phyloP scores from a whole-genome alignment of 2,113 vertebrate genomes.

The Panthera uncia region DNA sequence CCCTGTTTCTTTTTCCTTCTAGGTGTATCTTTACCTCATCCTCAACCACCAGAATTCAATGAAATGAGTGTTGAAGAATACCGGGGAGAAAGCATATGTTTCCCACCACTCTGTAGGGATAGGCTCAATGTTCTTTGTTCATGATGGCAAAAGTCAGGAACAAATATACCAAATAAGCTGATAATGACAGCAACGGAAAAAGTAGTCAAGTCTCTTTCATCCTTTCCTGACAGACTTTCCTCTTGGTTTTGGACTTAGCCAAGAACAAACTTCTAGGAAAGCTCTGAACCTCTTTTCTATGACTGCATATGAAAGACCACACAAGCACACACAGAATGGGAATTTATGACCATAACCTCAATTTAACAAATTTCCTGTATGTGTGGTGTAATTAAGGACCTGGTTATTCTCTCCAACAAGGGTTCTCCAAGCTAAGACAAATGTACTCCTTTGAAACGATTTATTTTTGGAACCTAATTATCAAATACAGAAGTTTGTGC shows the following conservation, averaged over 20 bases:
- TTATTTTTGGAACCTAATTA: constrained; percentile 84
- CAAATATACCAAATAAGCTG: background rate
- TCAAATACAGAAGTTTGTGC: constrained; percentile 77
- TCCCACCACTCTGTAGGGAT: background rate
- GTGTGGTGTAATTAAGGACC: constrained; percentile 79
- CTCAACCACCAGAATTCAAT: background rate
- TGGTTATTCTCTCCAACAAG: constrained; percentile 66
- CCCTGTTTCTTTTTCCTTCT: background rate
- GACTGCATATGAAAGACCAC: constrained; percentile 29
- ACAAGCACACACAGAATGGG: constrained; percentile 17
- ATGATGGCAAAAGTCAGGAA: background rate
- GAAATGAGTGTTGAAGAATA: background rate
- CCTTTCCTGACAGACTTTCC: background rate
- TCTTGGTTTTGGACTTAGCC: background rate
- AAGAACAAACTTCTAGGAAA: background rate
- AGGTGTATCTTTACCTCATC: background rate
- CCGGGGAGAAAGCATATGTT: background rate
- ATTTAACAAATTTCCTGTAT: constrained; percentile 74
- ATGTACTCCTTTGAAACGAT: constrained; percentile 55
- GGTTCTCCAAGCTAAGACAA: constrained; percentile 25
- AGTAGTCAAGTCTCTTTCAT: background rate
- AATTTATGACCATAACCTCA: constrained; percentile 63
- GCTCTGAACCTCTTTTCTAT: background rate
- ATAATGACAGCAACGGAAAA: background rate
- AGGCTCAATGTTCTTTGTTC: background rate